phyloP scores from a whole-genome alignment of 2,113 vertebrate species.

The Ctenomys sociabilis region DNA sequence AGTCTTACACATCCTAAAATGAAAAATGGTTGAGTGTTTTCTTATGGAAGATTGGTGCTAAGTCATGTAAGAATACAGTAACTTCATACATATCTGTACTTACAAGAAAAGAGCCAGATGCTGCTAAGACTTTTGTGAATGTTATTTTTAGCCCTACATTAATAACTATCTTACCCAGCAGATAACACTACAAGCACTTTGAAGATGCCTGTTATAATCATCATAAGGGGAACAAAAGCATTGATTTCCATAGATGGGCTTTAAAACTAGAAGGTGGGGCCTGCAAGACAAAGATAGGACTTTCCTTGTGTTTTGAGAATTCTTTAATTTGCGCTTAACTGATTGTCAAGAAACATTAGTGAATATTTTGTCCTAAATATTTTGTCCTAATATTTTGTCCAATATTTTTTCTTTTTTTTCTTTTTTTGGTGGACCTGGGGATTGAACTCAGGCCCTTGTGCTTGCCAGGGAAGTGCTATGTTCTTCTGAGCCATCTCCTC shows the following conservation, averaged over 20 bases:
- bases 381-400: too few relatives aligned
- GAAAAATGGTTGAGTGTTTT: background rate
- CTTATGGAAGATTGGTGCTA: background rate
- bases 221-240: background rate
- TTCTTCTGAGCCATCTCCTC: too few relatives aligned
- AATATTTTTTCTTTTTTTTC: too few relatives aligned
- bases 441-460: too few relatives aligned
- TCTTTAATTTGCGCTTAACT: background rate
- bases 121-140: background rate
- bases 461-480: too few relatives aligned
- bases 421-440: too few relatives aligned
- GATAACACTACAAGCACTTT: background rate
- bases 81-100: background rate
- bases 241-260: background rate
- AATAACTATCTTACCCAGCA: background rate
- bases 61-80: background rate
- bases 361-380: background rate
- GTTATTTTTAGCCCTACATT: background rate
- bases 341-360: background rate
- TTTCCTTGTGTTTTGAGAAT: background rate
- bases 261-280: background rate
- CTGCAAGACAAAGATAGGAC: background rate
- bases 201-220: background rate
- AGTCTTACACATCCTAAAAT: background rate
- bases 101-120: background rate